Evolutionary conservation across 1,140 invertebrate species (phyloP), one percentile per base, ranked within the genome.

Genomic region (Paracyclopina nana): DNA sequence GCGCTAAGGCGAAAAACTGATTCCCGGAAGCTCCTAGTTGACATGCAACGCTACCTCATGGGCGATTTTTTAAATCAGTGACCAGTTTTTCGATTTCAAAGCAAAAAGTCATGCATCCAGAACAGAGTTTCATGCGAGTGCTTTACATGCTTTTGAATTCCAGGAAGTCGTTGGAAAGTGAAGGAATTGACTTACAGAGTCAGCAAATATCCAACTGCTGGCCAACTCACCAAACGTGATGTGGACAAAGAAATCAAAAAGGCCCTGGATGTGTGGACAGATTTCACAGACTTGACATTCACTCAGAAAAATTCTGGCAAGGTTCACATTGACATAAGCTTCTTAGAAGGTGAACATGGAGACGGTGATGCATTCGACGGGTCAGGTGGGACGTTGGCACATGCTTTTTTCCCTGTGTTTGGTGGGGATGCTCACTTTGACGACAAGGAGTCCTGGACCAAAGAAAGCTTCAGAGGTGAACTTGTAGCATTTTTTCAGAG

Each of bases 341-440:
- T 80, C 63, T 71, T 66, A 24, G 62, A 62, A 34, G 68, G 66
- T 12, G 63, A 73, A 52, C 77, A 80, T 57, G 76, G 74, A 6
- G 77, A 80, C 53, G 62, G 81, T 55, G 86, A 84, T 66, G 78
- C 82, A 30, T 88, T 90, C 62, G 85, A 90, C 68, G 85, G 85
- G 6, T 77, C 74, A 59, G 86, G 85, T 22, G 74, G 77, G 52
- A 80, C 90, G 54, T 69, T 92, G 57, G 88, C 87, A 12, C 87
- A 94, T 65, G 87, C 86, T 40, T 94, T 90, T 68, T 92, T 86
- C 62, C 86, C 86, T 26, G 61, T 64, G 4, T 64, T 63, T 29
- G 72, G 72, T 14, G 83, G 85, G 24, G 84, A 91, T 62, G 82
- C 79, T 2, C 88, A 94, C 63, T 92, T 91, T 58, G 88, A 94